Evolutionary conservation across 2,113 vertebrate species (phyloP), one percentile per base, ranked within the genome.

Genomic region (Tenrec ecaudatus): DNA sequence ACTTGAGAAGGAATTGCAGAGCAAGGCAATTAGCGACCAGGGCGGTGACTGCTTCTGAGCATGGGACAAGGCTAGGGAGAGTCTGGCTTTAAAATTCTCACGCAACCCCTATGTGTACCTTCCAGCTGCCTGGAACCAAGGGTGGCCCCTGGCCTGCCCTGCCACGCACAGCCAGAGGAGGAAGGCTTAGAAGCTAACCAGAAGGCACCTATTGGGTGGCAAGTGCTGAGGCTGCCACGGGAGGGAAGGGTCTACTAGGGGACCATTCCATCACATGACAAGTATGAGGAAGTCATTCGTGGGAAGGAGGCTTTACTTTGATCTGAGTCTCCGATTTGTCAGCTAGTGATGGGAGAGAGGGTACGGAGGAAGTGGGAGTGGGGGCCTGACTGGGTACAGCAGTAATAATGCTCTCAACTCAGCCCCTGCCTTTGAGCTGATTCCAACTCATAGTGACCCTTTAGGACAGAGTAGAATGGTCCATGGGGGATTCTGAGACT

Each of bases 71-170:
- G n/a, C 62, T 69, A 4, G 38, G 15, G 23, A 27, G 90, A 31
- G 38, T 58, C 43, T 1, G 68, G 29, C 31, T 60, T 9, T 47
- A 36, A 43, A 53, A 27, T 29, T 16, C 15, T 1, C 12, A 19
- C 16, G 0, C 20, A 0, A 33, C 11, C 0, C 0, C 0, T 23
- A 11, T 58, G 22, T 19, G 27, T 58, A 0, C 1, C 1, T 3
- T 25, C 9, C 0, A 0, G 20, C 16, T 0, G 0, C 1, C 6
- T 27, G 16, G 27, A 12, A 23, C 36, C 31, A 15, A 23, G 0
- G 40, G 16, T 4, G 16, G 3, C 3, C 22, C 14, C 16, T 1
- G 4, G 25, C n/a, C 62, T 29, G 1, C 29, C 38, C 2, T 47
- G 62, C 3, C 0, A 5, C 0, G 5, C 4, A 4, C 27, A 1